phyloP scores from a whole-genome alignment of 2,797 vertebrate species.

The Holocentrus rufus region DNA sequence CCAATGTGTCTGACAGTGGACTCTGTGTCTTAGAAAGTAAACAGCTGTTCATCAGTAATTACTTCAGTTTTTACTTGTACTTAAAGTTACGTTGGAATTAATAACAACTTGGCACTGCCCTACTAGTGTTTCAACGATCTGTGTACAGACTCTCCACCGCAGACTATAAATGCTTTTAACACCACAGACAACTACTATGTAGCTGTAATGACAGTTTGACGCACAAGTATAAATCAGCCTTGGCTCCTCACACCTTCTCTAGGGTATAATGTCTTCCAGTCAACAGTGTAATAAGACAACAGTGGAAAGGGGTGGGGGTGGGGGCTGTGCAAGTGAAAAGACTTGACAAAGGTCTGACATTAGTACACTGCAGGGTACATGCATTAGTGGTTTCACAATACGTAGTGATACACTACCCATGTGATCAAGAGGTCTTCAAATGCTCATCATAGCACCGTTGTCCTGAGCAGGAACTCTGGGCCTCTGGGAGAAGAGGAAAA shows the following conservation, averaged over 20 bases:
- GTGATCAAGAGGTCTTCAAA: constrained; percentile 77
- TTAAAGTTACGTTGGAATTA: too few relatives aligned
- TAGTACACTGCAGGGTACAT: neutral
- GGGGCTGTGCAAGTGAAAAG: neutral
- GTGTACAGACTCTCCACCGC: too few relatives aligned
- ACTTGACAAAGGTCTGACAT: neutral
- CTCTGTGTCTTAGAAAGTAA: too few relatives aligned
- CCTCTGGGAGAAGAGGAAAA: constrained; percentile 51
- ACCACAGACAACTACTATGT: too few relatives aligned
- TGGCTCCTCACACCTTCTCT: neutral
- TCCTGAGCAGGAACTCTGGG: constrained; percentile 56
- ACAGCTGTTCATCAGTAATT: too few relatives aligned
- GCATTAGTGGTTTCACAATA: neutral
- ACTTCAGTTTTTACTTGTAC: too few relatives aligned
- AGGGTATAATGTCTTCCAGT: neutral
- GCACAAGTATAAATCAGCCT: neutral
- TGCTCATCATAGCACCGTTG: constrained; percentile 58
- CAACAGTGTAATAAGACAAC: neutral
- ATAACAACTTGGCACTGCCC: too few relatives aligned
- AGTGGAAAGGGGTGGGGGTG: neutral
- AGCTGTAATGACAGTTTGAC: too few relatives aligned
- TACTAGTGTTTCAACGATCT: too few relatives aligned
- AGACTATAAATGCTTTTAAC: too few relatives aligned
- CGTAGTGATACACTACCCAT: constrained; percentile 75
- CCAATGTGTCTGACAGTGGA: too few relatives aligned